phyloP scores from a whole-genome alignment of 2,113 vertebrate genomes.

The Speoplatyrhinus poulsoni region DNA sequence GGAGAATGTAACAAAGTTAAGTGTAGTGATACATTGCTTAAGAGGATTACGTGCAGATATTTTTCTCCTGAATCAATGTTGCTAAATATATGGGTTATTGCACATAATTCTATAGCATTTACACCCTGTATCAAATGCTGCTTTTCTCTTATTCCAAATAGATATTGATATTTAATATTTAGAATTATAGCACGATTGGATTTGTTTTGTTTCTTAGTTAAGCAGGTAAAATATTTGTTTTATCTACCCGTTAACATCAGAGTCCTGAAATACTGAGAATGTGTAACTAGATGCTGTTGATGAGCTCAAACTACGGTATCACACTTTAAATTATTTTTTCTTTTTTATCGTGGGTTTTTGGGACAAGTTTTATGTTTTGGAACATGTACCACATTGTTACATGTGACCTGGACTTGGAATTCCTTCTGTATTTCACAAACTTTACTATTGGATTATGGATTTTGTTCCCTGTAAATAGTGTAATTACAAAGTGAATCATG shows the following conservation, averaged over 20 bases:
- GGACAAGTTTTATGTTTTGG: neutral
- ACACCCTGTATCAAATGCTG: constrained; percentile 54
- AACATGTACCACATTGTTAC: constrained; percentile 23
- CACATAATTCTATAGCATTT: constrained; percentile 10
- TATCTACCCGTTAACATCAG: constrained; percentile 22
- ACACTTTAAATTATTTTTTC: neutral
- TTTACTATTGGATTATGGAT: neutral
- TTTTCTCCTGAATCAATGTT: neutral
- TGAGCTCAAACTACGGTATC: neutral
- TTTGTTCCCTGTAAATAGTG: no score
- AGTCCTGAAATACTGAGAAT: constrained; percentile 55
- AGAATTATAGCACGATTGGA: constrained; percentile 18
- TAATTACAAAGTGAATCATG: constrained; percentile 1
- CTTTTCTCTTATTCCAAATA: constrained; percentile 29
- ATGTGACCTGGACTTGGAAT: neutral
- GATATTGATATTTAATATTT: neutral
- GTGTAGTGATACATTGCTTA: constrained; percentile 1
- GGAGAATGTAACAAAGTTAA: neutral
- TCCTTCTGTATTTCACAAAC: neutral
- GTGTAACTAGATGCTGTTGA: constrained; percentile 59
- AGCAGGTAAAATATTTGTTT: constrained; percentile 18
- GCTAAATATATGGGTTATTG: constrained; percentile 1
- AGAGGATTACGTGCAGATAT: constrained; percentile 3
- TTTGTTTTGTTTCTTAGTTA: constrained; percentile 13
- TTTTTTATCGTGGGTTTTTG: constrained; percentile 3